Evolutionary conservation across 1,140 invertebrate species (phyloP), one percentile per base, ranked within the genome.

Genomic region (Eumeta japonica): DNA sequence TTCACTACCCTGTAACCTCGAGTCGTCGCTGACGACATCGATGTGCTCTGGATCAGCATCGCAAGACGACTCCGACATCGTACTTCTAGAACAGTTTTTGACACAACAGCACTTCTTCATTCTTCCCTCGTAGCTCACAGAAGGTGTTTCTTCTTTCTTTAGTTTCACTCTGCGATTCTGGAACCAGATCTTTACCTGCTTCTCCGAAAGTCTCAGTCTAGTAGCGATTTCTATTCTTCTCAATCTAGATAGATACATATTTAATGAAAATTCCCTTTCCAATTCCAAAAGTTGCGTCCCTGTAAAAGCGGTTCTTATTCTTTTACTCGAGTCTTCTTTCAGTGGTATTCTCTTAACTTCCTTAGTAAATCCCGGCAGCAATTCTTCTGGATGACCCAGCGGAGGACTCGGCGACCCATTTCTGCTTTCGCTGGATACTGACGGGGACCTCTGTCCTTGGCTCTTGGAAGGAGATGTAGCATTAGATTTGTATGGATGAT

Each of bases 181-280:
- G 58, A 95, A 92, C 93, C 93, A 96, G 37, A 95, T 95, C 67
- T 93, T 95, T 27, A 95, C 91, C 74, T 95, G 92, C 62, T 96
- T 97, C 71, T 96, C 93, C 0, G 90, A 92, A 1, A 97, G 66
- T 14, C 86, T 82, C 34, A 96, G 70, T 47, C 88, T 84, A 3
- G 90, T 92, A 0, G 94, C 94, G 34, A 96, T 93, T 63, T 96
- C 92, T 45, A 97, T 95, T 41, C 93, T 78, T 27, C 92, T 77
- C 18, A 95, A 77, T 16, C 93, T 80, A 1, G 92, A 94, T 16
- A 96, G 73, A 50, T 95, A 96, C 78, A 92, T 92, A 53, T 94
- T 95, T 45, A 88, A 81, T 1, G 90, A 82, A 55, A 95, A 95
- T 58, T 94, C 92, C 40, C 93, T 85, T 62, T 97, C 93, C 27